Conservation (phyloP, 2,113 vertebrate species). For the Pyxicephalus adspersus region DNA sequence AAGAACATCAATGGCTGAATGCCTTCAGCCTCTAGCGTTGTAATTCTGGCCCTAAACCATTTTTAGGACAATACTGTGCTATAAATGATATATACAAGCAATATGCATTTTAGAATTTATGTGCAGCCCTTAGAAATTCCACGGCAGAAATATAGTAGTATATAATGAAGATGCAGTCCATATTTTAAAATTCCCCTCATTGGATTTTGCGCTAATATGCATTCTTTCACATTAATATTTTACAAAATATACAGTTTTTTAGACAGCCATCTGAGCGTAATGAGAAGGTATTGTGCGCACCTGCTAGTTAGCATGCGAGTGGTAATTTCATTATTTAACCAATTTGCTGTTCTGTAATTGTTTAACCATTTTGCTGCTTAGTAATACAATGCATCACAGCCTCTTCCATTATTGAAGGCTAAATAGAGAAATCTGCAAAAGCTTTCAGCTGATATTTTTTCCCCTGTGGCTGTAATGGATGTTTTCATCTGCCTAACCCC, state of each 20-base stretch:
- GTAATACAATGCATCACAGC: constrained; percentile 35
- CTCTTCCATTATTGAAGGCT: constrained; percentile 50
- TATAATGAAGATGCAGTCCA: not conserved
- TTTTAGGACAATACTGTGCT: not conserved
- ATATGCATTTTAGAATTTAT: not conserved
- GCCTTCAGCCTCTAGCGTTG: no score
- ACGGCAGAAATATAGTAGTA: not conserved
- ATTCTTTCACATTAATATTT: not conserved
- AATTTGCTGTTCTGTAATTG: constrained; percentile 52
- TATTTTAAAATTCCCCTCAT: not conserved
- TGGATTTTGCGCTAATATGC: not conserved
- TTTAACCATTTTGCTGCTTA: constrained; percentile 49
- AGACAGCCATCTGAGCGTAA: not conserved
- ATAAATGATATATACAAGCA: not conserved
- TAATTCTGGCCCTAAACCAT: no score
- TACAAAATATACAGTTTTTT: not conserved
- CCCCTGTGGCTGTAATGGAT: constrained; percentile 49
- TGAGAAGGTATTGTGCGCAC: constrained; percentile 22
- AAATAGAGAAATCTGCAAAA: constrained; percentile 48
- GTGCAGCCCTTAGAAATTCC: not conserved
- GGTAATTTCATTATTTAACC: constrained; percentile 50
- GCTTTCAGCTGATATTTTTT: constrained; percentile 45
- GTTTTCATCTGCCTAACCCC: constrained; percentile 48
- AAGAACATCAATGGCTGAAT: no score
- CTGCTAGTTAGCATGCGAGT: constrained; percentile 46